Evolutionary conservation across 2,888 invertebrate species (phyloP).

Genomic region (Perizoma affinitatum): DNA sequence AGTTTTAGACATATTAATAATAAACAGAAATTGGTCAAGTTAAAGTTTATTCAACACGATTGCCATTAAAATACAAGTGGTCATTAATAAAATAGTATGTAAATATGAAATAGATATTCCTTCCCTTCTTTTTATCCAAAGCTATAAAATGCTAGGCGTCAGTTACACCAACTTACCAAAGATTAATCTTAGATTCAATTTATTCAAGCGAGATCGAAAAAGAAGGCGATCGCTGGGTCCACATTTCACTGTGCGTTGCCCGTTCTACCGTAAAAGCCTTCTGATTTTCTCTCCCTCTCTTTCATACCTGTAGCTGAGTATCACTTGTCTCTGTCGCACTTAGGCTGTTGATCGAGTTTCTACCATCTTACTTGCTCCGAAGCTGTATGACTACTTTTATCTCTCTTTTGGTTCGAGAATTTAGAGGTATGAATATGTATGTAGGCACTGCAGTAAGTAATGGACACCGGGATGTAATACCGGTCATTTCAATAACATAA

Average conservation of each 20-base stretch:
- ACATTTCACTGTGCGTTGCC: conserved; percentile 81
- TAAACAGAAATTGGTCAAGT: conserved; percentile 5
- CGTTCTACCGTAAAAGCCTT: conserved; percentile 84
- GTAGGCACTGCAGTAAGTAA: conserved; percentile 73
- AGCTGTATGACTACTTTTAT: conserved; percentile 81
- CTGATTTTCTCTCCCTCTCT: conserved; percentile 69
- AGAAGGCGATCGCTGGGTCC: conserved; percentile 70
- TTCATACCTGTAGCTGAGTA: conserved; percentile 46
- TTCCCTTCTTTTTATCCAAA: conserved; percentile 44
- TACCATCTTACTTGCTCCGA: conserved; percentile 81
- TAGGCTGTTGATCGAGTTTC: conserved; percentile 77
- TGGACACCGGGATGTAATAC: conserved; percentile 66
- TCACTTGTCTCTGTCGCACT: conserved; percentile 58
- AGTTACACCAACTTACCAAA: conserved; percentile 69
- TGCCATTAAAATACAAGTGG: conserved; percentile 23
- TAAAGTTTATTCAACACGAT: conserved; percentile 16
- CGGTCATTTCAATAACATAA: conserved; percentile 71
- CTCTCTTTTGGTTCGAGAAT: conserved; percentile 74
- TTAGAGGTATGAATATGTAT: conserved; percentile 81
- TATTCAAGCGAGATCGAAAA: conserved; percentile 81
- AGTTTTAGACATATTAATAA: too few relatives aligned
- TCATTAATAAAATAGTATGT: conserved; percentile 30
- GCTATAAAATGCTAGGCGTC: conserved; percentile 57
- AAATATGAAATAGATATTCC: conserved; percentile 44
- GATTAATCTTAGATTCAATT: conserved; percentile 82